Base-by-base conservation (phyloP, 2,113 vertebrate genomes). In the Tragelaphus scriptus region DNA sequence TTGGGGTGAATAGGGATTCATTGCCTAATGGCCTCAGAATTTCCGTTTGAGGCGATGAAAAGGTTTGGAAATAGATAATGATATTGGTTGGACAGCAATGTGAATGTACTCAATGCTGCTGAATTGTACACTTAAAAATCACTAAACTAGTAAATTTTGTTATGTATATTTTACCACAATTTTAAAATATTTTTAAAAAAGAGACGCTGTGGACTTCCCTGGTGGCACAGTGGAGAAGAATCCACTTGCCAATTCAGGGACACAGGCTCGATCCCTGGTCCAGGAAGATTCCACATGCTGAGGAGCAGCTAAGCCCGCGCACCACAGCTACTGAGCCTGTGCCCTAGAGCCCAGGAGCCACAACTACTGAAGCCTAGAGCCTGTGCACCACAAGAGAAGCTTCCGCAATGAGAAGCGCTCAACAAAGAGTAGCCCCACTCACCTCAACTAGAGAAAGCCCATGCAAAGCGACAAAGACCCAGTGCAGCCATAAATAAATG, bases 71-170 rank as follows among this genome's bases (percentile, higher is more conserved):
- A 58, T 55, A 87, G 36, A n/a, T 55, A 28, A 32, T 23, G 5
- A 32, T 63, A 7, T 93, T 86, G 23, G 26, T 77, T 86, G 2
- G 30, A 80, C 26, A 82, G 75, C 4, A 58, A 32, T 3, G 1
- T 85, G 32, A 88, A 59, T 85, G 8, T 14, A 71, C 44, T 23
- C 40, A 94, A 63, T 80, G 36, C 36, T 47, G 55, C 58, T 90
- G 49, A 92, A 84, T 44, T 94, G 3, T 55, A 65, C 32, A 87
- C 23, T 58, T 85, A 51, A 58, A 75, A 75, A 63, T 32, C 7
- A 6, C 88, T 89, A 65, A 80, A 90, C 93, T 86, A 14, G n/a
- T 13, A 32, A 44, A 26, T 85, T 75, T 85, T 92, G 21, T 87
- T 32, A 36, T 88, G 17, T 63, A 17, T 71, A 53, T 68, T 93